Percentiles rank a stretch among this genome's conserved stretches.
Conservation (phyloP, 2,113 vertebrate genomes). For the Siniperca chuatsi region DNA sequence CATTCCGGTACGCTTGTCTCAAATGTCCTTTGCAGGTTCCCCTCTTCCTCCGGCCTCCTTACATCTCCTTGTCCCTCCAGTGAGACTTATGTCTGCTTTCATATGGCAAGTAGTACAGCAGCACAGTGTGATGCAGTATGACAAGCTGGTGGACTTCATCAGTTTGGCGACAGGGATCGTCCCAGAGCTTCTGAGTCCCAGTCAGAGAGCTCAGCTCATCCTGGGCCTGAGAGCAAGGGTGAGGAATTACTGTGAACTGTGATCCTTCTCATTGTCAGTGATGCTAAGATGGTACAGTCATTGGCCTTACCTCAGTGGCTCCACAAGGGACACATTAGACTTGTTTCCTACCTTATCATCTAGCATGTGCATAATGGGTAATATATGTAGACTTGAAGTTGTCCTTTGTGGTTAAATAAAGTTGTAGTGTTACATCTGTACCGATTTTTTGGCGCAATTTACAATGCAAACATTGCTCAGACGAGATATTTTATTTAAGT, state of each 20-base stretch:
- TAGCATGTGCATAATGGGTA: not conserved
- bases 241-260: slow-evolving; percentile 13
- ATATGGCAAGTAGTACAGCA: slow-evolving; percentile 74
- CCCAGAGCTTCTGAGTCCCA: slow-evolving; percentile 80
- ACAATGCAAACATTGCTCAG: too few relatives aligned
- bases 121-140: slow-evolving; percentile 76
- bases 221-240: slow-evolving; percentile 86
- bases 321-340: not conserved
- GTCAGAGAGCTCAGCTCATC: slow-evolving; percentile 81
- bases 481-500: too few relatives aligned
- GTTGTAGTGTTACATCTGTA: too few relatives aligned
- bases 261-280: not conserved
- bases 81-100: slow-evolving; percentile 80
- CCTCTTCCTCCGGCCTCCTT: slow-evolving; percentile 64
- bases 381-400: not conserved
- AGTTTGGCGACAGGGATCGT: slow-evolving; percentile 68
- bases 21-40: slow-evolving; percentile 14
- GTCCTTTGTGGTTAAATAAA: too few relatives aligned
- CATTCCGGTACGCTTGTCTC: not conserved
- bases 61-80: slow-evolving; percentile 69
- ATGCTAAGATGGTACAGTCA: not conserved
- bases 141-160: slow-evolving; percentile 82
- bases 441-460: too few relatives aligned
- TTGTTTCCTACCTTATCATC: not conserved
- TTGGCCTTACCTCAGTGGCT: not conserved